A percentile compares a stretch with the other conserved stretches of the same genome.
Evolutionary conservation across 2,797 vertebrate species (phyloP).

Genomic region (Parambassis ranga): DNA sequence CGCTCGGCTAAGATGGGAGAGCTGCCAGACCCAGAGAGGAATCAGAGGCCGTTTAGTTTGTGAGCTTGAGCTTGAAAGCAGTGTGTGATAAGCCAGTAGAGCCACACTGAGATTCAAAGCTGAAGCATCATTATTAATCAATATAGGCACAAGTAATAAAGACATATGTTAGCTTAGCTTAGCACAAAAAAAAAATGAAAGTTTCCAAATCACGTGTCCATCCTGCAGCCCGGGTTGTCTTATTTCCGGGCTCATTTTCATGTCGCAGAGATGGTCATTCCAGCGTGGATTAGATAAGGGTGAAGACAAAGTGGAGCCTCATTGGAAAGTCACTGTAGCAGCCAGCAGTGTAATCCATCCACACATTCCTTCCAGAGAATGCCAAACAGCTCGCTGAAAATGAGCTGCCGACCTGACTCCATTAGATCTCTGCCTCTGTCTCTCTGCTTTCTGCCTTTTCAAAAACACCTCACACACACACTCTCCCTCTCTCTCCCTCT

Average conservation of each 20-base stretch:
- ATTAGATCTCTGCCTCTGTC: constrained; percentile 50
- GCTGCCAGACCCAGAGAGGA: constrained; percentile 8
- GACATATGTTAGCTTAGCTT: no score
- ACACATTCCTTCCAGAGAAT: constrained; percentile 76
- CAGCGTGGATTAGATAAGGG: constrained; percentile 59
- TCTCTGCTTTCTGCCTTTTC: constrained; percentile 36
- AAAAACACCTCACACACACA: constrained; percentile 30
- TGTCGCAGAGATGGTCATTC: constrained; percentile 50
- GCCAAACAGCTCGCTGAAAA: constrained; percentile 70
- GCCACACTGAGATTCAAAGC: no score
- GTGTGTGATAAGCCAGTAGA: no score
- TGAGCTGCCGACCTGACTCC: constrained; percentile 60
- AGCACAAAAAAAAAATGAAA: no score
- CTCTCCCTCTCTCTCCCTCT: constrained; percentile 8
- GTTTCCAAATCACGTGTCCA: constrained; percentile 12
- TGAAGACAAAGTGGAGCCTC: constrained; percentile 72
- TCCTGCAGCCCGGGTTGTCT: constrained; percentile 37
- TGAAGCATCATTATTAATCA: constrained; percentile 7
- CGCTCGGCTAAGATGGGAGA: constrained; percentile 7
- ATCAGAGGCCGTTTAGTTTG: constrained; percentile 37
- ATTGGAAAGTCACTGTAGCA: constrained; percentile 68
- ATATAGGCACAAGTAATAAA: no score
- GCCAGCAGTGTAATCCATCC: constrained; percentile 76
- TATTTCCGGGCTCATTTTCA: constrained; percentile 54
- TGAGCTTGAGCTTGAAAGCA: background rate